phyloP scores from a whole-genome alignment of 2,113 vertebrate genomes.

The Paralichthys olivaceus region DNA sequence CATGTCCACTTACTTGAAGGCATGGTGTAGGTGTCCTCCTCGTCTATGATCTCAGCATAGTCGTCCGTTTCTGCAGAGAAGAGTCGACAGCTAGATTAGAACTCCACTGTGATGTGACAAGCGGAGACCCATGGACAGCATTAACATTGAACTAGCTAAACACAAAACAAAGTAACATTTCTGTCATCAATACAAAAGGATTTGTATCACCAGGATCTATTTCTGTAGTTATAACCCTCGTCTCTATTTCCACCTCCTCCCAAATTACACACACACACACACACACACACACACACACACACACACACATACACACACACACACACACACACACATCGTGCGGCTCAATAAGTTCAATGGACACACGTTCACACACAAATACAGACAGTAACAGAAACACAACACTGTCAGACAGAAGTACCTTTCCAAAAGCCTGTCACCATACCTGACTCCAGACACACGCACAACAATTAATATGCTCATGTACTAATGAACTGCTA shows the following conservation, averaged over 20 bases:
- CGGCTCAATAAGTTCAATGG: background rate
- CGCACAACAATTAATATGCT: slow-evolving; percentile 21
- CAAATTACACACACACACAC: background rate
- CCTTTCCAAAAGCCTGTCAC: slow-evolving; percentile 62
- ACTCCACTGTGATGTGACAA: background rate
- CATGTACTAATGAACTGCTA: slow-evolving; percentile 19
- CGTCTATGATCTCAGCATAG: slow-evolving; percentile 99
- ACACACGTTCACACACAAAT: background rate
- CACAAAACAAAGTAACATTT: background rate
- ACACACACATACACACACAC: background rate
- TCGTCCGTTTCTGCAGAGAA: slow-evolving; percentile 93
- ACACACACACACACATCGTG: background rate
- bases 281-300: background rate
- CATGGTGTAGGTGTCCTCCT: slow-evolving; percentile 99
- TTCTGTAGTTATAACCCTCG: background rate
- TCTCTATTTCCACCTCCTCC: background rate
- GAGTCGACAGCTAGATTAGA: background rate
- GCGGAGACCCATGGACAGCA: background rate
- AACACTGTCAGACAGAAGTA: slow-evolving; percentile 34
- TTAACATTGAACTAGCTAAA: background rate
- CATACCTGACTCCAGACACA: slow-evolving; percentile 49
- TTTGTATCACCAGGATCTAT: background rate
- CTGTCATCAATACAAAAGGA: background rate
- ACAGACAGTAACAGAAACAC: slow-evolving; percentile 28
- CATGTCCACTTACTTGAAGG: slow-evolving; percentile 92